Base-by-base conservation (phyloP, 2,113 vertebrate species). In the Axis porcinus region DNA sequence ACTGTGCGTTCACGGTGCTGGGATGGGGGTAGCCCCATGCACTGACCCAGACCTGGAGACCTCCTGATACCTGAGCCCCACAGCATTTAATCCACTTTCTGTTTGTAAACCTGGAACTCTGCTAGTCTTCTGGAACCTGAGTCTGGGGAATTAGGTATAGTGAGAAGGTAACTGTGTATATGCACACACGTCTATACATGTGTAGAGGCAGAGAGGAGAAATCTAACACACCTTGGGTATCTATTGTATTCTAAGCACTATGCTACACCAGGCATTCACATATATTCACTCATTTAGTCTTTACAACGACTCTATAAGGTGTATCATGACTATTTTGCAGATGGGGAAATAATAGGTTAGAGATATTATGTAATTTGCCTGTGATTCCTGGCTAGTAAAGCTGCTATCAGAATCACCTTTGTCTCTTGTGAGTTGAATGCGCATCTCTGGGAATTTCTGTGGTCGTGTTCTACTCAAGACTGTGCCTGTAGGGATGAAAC, bases 11-110 rank as follows among this genome's bases (percentile, higher is more conserved):
- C 13, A 0, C 33, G 27, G 25, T 13, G 3, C 21, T 23, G 45
- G 30, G 21, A 1, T 82, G 19, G 30, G 30, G 25, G 6, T 5
- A 83, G 60, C 25, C n/a, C 45, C 1, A 0, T 1, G 14, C 6
- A 5, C 4, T 15, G 25, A 74, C 36, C 14, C 3, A 7, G 43
- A 45, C 7, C 17, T 8, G 13, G 55, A 50, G 27, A 58, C 9
- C 10, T 40, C 47, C 84, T 40, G 6, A 27, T 3, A 43, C 4
- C 17, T 62, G 25, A 33, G 43, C 57, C 8, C n/a, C 5, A 14
- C 2, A 47, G 19, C 15, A 36, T 23, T 79, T 25, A 50, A 43
- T 55, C 21, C 33, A 40, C 33, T 67, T 83, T 9, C 7, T 43
- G 40, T 28, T 52, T 55, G 10, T 52, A 93, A 95, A 25, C 55